phyloP scores from a whole-genome alignment of 2,888 invertebrate species.

The Lobophora halterata region DNA sequence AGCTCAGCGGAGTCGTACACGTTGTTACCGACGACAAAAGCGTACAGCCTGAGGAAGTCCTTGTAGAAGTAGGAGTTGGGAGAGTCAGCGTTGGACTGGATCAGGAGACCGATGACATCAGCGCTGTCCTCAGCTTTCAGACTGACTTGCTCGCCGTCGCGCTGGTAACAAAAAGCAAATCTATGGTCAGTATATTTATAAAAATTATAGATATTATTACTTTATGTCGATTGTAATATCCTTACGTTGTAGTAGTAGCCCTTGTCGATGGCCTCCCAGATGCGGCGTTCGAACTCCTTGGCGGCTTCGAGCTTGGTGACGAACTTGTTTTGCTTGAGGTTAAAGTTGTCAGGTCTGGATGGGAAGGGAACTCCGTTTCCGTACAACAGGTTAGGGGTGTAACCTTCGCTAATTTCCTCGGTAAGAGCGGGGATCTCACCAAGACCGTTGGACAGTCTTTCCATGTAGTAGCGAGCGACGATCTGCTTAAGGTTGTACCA shows the following conservation, averaged over 20 bases:
- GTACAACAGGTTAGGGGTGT: conserved; percentile 82
- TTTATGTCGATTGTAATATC: conserved; percentile 7
- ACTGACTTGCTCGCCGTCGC: conserved; percentile 76
- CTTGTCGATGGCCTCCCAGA: conserved; percentile 81
- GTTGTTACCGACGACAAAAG: conserved; percentile 80
- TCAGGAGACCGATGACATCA: conserved; percentile 82
- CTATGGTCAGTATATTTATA: neutral
- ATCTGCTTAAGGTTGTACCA: conserved; percentile 81
- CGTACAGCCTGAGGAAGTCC: conserved; percentile 77
- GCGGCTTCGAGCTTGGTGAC: conserved; percentile 65
- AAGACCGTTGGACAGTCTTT: conserved; percentile 85
- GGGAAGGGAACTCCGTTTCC: conserved; percentile 85
- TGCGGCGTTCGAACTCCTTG: conserved; percentile 75
- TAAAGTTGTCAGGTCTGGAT: conserved; percentile 79
- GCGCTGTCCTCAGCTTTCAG: conserved; percentile 82
- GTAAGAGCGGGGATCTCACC: conserved; percentile 82
- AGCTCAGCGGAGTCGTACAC: conserved; percentile 35
- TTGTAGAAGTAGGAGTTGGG: conserved; percentile 82
- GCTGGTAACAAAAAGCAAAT: conserved; percentile 35
- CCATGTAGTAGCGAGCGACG: conserved; percentile 86
- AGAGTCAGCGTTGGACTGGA: conserved; percentile 84
- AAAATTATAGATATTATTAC: neutral
- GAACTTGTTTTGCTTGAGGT: conserved; percentile 68
- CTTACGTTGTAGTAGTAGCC: conserved; percentile 73
- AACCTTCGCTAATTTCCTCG: conserved; percentile 78